Evolutionary conservation across 2,888 invertebrate species (phyloP).

Genomic region (Ptilodon capucinus): DNA sequence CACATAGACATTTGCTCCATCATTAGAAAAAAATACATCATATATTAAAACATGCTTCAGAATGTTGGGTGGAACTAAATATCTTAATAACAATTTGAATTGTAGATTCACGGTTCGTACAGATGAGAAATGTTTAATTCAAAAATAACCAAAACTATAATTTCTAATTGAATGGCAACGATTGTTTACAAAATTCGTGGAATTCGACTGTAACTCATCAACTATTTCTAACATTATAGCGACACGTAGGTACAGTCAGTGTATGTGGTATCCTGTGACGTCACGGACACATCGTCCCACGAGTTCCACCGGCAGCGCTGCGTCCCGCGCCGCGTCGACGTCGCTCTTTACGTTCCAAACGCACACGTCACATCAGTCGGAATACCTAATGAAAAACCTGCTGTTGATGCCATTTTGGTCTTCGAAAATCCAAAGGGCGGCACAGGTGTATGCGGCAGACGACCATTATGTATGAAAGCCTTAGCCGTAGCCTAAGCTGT

Average conservation of each 20-base stretch:
- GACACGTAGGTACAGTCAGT: slow-evolving; percentile 50
- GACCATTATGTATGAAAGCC: too few species aligned
- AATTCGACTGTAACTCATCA: slow-evolving; percentile 66
- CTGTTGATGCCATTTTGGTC: too few species aligned
- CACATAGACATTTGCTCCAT: too few species aligned
- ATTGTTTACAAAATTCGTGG: slow-evolving; percentile 61
- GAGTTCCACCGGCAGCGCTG: slow-evolving; percentile 31
- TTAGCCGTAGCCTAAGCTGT: too few species aligned
- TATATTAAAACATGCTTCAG: background rate
- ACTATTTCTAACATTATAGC: slow-evolving; percentile 66
- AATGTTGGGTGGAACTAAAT: background rate
- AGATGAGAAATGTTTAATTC: slow-evolving; percentile 18
- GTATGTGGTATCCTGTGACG: slow-evolving; percentile 61
- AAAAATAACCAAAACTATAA: slow-evolving; percentile 19
- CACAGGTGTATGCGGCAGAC: too few species aligned
- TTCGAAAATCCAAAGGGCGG: too few species aligned
- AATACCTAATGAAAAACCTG: too few species aligned
- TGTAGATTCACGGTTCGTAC: background rate
- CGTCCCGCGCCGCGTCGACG: slow-evolving; percentile 12
- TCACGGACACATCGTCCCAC: slow-evolving; percentile 36
- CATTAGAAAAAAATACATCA: too few species aligned
- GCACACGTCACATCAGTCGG: slow-evolving; percentile 5
- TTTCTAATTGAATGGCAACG: slow-evolving; percentile 38
- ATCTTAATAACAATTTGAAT: background rate
- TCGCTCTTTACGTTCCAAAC: slow-evolving; percentile 7